Base-by-base conservation (phyloP, 2,888 invertebrate species). In the Tiliacea aurago region DNA sequence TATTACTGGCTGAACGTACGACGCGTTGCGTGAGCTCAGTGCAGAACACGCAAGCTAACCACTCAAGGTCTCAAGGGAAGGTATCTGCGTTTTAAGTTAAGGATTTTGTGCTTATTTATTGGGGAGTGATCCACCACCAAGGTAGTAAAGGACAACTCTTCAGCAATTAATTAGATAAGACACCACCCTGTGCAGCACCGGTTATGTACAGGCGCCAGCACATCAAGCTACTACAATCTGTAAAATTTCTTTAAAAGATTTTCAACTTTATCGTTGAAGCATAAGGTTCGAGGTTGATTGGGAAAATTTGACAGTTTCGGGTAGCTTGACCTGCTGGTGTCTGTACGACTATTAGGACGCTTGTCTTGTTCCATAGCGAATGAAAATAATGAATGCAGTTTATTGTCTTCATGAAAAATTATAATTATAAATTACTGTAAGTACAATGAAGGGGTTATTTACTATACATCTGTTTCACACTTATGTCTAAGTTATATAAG, bases 361-460 rank as follows among this genome's bases (percentile, higher is more conserved):
- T 66, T 66, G 66, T 76, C 45, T 58, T n/a, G 33, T n/a, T 41
- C 33, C 55, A 61, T 58, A 63, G 62, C 81, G 11, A 81, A 63
- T 20, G 37, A 13, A 37, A 66, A 62, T 47, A 73, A 80, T 51
- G 63, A n/a, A 28, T 37, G 43, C 66, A 59, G 41, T 70, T 47
- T 78, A 53, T 20, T 28, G 10, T 15, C 20, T 9, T 63, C 73
- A 70, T 68, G 70, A 84, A 84, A 84, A 80, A 28, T 13, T 23
- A 55, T 43, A 15, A 53, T 51, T 47, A 62, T 66, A 55, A n/a
- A 45, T 51, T 33, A 74, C 18, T 68, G 41, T 15, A 37, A 55
- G 33, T 4, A 58, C 45, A 76, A 84, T 64, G 55, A 84, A 81
- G 72, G 76, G 70, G 53, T 64, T 33, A 75, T 59, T 53, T 74